These are phyloP conservation scores for Embiotoca jacksoni DNA, from an alignment of 2,113 vertebrate species.

Conservation along the genomic window DNA sequence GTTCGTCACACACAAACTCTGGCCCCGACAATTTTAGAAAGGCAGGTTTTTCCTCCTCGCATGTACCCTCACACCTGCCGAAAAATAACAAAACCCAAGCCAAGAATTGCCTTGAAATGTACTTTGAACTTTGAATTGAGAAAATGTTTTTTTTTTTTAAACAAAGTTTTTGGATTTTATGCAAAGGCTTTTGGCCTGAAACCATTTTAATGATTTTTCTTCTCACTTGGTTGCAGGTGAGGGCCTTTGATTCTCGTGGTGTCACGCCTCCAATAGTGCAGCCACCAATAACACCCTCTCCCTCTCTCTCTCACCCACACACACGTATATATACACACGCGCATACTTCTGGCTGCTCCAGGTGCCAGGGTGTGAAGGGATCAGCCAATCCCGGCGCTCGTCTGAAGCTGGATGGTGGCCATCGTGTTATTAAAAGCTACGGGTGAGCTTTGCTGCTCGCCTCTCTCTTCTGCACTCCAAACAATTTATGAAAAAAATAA, in stretches of 20 bases:
- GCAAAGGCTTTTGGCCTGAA: constrained; percentile 90
- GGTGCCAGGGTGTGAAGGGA: constrained; percentile 90
- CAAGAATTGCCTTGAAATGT: constrained; percentile 54
- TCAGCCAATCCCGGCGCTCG: constrained; percentile 89
- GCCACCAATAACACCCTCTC: constrained; percentile 72
- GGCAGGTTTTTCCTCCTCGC: constrained; percentile 13
- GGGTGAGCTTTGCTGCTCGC: constrained; percentile 86
- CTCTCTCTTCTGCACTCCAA: constrained; percentile 70
- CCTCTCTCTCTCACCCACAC: constrained; percentile 41
- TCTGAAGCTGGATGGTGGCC: constrained; percentile 93
- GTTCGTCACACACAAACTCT: constrained; percentile 30
- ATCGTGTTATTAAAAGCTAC: constrained; percentile 94
- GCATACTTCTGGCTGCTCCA: constrained; percentile 86
- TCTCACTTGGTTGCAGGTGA: constrained; percentile 90
- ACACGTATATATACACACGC: constrained; percentile 34
- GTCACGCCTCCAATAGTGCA: constrained; percentile 85
- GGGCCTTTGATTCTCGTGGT: constrained; percentile 86
- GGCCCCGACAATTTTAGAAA: constrained; percentile 12
- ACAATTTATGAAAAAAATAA: constrained; percentile 68
- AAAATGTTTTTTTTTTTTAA: constrained; percentile 53
- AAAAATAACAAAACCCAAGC: constrained; percentile 47
- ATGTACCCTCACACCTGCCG: constrained; percentile 51
- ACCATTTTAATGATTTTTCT: constrained; percentile 90
- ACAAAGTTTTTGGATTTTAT: constrained; percentile 80
- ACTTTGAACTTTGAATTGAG: constrained; percentile 64